Evolutionary conservation across 2,888 invertebrate species (phyloP).

Genomic region (Aphrophora alni): DNA sequence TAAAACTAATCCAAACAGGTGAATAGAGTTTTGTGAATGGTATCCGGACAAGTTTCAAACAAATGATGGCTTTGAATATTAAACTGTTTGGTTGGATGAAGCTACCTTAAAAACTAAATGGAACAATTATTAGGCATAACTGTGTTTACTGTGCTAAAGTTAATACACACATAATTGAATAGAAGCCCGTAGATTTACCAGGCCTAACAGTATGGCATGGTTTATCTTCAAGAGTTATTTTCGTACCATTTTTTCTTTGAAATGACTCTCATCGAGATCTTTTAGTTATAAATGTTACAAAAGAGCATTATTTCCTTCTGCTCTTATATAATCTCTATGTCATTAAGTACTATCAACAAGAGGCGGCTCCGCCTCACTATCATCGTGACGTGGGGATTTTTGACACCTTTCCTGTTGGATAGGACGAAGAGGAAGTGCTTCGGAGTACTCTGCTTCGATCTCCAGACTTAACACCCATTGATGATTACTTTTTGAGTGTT

Average conservation of each 20-base stretch:
- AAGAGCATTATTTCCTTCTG: neutral
- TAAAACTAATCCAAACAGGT: neutral
- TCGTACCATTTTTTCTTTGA: neutral
- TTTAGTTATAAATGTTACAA: neutral
- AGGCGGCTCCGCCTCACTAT: neutral
- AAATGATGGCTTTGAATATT: neutral
- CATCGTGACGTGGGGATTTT: neutral
- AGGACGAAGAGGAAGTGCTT: neutral
- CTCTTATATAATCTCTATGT: neutral
- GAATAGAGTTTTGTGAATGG: conserved; percentile 6
- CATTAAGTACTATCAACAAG: neutral
- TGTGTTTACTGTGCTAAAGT: neutral
- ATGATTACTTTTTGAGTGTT: neutral
- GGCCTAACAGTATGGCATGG: neutral
- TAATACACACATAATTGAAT: conserved; percentile 12
- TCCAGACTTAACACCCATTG: neutral
- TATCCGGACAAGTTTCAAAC: neutral
- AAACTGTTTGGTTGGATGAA: conserved; percentile 17
- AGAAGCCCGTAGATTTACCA: neutral
- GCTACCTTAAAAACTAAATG: neutral
- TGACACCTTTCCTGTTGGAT: neutral
- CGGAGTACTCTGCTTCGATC: neutral
- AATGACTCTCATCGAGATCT: neutral
- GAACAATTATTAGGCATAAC: neutral
- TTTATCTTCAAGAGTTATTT: neutral